Evolutionary conservation across 2,888 invertebrate genomes (phyloP).

Genomic region (Cephus runcator): DNA sequence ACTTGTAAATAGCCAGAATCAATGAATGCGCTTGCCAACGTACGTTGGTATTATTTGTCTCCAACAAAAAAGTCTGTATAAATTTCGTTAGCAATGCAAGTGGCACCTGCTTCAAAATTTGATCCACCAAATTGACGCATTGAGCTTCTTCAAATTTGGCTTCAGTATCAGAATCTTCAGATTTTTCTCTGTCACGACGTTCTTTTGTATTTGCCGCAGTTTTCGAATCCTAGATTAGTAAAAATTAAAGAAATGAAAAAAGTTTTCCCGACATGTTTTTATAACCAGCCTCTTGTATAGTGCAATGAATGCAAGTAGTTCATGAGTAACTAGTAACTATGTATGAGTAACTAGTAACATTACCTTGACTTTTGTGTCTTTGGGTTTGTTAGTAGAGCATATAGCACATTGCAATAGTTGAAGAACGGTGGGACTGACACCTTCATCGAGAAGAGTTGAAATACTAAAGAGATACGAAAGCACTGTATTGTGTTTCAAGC

Average conservation of each 20-base stretch:
- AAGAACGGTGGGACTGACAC: constrained; percentile 89
- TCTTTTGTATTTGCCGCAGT: constrained; percentile 55
- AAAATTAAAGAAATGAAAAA: neutral
- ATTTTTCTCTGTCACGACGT: constrained; percentile 74
- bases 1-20: constrained; percentile 85
- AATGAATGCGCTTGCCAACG: constrained; percentile 96
- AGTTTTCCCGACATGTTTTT: neutral
- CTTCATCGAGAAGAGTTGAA: constrained; percentile 85
- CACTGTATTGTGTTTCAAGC: constrained; percentile 78
- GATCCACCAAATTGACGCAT: constrained; percentile 75
- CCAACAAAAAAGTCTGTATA: constrained; percentile 89
- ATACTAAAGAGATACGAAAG: constrained; percentile 87
- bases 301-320: constrained; percentile 9
- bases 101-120: constrained; percentile 74
- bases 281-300: neutral
- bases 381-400: constrained; percentile 69
- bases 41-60: constrained; percentile 91
- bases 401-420: constrained; percentile 91
- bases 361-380: constrained; percentile 53
- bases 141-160: constrained; percentile 76
- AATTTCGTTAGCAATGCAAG: constrained; percentile 72
- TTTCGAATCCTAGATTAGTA: constrained; percentile 42
- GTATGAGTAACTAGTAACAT: constrained; percentile 20
- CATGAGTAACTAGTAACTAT: too few species aligned
- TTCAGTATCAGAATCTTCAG: constrained; percentile 75